Conservation (phyloP, 2,113 vertebrate species). For the Zootoca vivipara region DNA sequence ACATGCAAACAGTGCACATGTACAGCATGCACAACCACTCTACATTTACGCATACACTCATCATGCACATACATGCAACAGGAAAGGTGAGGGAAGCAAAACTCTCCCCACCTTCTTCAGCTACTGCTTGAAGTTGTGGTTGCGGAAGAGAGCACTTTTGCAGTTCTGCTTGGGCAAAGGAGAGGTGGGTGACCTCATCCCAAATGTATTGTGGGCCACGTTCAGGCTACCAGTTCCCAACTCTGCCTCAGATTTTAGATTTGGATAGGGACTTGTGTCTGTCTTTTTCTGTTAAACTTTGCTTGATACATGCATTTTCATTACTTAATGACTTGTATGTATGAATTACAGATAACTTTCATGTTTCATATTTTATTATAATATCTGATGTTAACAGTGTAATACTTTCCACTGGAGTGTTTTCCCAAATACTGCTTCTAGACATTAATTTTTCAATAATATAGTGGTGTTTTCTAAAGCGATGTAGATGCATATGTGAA, state of each 20-base stretch:
- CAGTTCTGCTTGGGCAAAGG: background rate
- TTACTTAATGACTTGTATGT: background rate
- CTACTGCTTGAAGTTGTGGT: background rate
- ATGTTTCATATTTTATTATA: background rate
- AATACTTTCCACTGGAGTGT: background rate
- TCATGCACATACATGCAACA: background rate
- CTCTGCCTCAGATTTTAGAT: background rate
- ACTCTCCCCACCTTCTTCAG: background rate
- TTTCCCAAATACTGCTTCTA: background rate
- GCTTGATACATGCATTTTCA: background rate
- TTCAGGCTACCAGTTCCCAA: no score
- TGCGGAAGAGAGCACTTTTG: background rate
- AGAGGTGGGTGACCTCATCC: no score
- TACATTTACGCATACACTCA: background rate
- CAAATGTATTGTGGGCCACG: no score
- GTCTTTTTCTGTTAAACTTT: background rate
- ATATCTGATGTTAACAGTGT: background rate
- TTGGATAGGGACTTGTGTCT: background rate
- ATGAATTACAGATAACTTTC: background rate
- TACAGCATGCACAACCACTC: no score
- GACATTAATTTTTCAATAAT: background rate
- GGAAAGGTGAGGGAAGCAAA: background rate
- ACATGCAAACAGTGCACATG: background rate
- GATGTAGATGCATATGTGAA: background rate
- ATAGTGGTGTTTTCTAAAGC: background rate